These are phyloP conservation scores for Anhinga rufa DNA, from an alignment of 2,113 vertebrate species.

Conservation along the genomic window DNA sequence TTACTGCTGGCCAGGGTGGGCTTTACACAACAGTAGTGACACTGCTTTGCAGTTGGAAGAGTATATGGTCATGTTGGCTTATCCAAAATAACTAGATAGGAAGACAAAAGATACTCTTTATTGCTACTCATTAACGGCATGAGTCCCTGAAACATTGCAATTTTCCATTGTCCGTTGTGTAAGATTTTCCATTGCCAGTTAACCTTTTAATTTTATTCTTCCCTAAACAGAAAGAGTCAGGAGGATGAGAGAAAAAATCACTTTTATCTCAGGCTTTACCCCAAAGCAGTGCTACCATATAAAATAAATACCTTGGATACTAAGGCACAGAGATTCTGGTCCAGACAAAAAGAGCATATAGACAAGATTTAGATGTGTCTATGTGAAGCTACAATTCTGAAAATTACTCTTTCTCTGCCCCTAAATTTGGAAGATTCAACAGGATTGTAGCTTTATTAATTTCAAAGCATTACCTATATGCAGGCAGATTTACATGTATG, in stretches of 20 bases:
- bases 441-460: background rate
- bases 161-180: background rate
- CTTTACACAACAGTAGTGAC: fast-evolving
- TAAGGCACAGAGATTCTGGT: background rate
- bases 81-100: background rate
- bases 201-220: background rate
- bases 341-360: background rate
- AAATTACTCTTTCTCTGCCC: background rate
- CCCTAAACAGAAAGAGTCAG: background rate
- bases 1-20: background rate
- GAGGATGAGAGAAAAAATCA: background rate
- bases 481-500: background rate
- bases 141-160: background rate
- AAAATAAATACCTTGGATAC: background rate
- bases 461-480: background rate
- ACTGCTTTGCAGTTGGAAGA: background rate
- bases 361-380: background rate
- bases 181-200: background rate
- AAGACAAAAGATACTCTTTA: background rate
- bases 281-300: background rate
- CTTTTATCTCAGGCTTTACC: background rate
- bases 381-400: background rate
- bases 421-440: background rate
- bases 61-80: background rate
- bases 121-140: background rate